Base-by-base conservation (phyloP, 2,888 invertebrate species). In the Pseudococcus jackbeardsleyi region DNA sequence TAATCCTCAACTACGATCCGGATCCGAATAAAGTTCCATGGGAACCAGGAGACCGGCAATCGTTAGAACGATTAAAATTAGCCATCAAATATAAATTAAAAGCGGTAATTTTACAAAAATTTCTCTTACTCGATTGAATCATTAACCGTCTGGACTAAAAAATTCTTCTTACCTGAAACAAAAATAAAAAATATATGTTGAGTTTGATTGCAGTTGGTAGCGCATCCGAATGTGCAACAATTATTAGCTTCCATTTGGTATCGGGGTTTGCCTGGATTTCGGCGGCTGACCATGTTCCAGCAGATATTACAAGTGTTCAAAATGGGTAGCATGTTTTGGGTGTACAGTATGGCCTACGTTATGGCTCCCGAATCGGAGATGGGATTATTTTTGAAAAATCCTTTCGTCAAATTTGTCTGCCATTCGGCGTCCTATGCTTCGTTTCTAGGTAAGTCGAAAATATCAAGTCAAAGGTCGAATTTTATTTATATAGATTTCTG, bases 51-150 rank as follows among this genome's bases (percentile, higher is more conserved):
- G 96, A 97, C 90, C 93, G 96, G 85, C 97, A 98, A 92, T 95
- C 96, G 11, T 93, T 99, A 89, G 96, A 97, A 86, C 93, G 99
- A 89, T 93, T 99, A 54, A 98, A 98, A 92, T 93, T 99, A 88
- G 99, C 99, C 33, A 98, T 99, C 90, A 96, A 98, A 91, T 98
- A 98, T 91, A 98, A 98, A 91, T 99, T 99, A 92, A 99, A 99
- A 93, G 95, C 96, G 94, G 98, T 98, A 91, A 54, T 8, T 72
- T 91, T 1, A 48, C 15, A 0, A 92, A n/a, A n/a, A n/a, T n/a
- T 92, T 9, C 15, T 72, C 26, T 72, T 9, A 33, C 72, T 33
- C 33, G 12, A 64, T 9, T 11, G 22, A 22, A 64, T 12, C 1
- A 42, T 42, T 22, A 77, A 15, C 39, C 33, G 17, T 17, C 15